Evolutionary conservation across 2,888 invertebrate genomes (phyloP).

Genomic region (Eupithecia dodoneata): DNA sequence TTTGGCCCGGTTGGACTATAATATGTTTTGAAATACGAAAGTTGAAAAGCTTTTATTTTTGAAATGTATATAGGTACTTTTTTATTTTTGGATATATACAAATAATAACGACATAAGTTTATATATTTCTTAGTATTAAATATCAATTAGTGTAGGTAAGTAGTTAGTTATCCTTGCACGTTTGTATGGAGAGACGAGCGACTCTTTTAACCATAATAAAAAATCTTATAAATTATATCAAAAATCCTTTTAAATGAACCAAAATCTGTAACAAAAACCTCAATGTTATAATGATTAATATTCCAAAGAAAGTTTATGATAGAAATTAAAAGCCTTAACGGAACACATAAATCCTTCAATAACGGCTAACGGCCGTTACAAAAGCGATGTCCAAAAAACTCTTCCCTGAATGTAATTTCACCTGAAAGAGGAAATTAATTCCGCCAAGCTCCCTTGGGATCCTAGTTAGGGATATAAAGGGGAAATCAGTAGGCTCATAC

Average conservation of each 20-base stretch:
- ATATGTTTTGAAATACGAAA: too few relatives aligned
- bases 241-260: background rate
- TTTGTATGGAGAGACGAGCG: too few relatives aligned
- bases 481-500: background rate
- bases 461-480: background rate
- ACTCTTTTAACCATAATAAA: too few relatives aligned
- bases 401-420: conserved; percentile 20
- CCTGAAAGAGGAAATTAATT: conserved; percentile 47
- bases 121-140: too few relatives aligned
- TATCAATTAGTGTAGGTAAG: too few relatives aligned
- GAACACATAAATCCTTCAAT: conserved; percentile 23
- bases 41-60: too few relatives aligned
- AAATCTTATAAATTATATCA: too few relatives aligned
- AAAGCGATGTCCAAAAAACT: conserved; percentile 36
- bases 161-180: too few relatives aligned
- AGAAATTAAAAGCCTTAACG: conserved; percentile 6
- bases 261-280: background rate
- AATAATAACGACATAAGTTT: too few relatives aligned
- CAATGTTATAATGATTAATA: background rate
- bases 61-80: too few relatives aligned
- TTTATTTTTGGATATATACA: too few relatives aligned
- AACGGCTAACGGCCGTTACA: conserved; percentile 20
- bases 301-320: conserved; percentile 9
- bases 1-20: too few relatives aligned
- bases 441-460: conserved; percentile 38